Conservation (phyloP, 1,140 invertebrate species). For the Zelostemma sp. region DNA sequence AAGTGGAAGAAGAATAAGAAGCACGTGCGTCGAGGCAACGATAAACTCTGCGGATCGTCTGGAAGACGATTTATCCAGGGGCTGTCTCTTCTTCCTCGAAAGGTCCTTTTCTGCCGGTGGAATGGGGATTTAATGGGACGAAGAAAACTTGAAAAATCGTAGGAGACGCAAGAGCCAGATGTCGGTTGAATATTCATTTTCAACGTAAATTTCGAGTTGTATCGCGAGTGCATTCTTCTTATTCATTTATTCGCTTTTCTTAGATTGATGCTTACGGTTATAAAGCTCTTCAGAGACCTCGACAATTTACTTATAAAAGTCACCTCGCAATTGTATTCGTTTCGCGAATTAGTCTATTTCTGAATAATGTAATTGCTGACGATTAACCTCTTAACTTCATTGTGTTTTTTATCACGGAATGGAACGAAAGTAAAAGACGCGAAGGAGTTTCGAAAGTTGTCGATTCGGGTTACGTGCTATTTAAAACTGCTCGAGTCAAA, state of each 20-base stretch:
- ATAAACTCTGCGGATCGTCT: slow-evolving; percentile 8
- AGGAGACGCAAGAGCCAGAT: slow-evolving; percentile 16
- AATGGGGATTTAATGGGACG: slow-evolving; percentile 19
- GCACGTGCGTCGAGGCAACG: slow-evolving; percentile 4
- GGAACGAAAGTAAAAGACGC: background rate
- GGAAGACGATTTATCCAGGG: slow-evolving; percentile 11
- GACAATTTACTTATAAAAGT: background rate
- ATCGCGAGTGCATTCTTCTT: slow-evolving; percentile 1
- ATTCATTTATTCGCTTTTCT: slow-evolving; percentile 8
- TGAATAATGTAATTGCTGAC: background rate
- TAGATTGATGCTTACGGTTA: background rate
- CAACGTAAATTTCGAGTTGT: slow-evolving; percentile 2
- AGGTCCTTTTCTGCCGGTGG: slow-evolving; percentile 5
- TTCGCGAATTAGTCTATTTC: background rate
- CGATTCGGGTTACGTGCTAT: no score
- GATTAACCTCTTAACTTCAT: slow-evolving; percentile 2
- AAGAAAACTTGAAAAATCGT: slow-evolving; percentile 24
- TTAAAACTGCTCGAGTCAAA: background rate
- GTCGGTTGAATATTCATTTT: slow-evolving; percentile 26
- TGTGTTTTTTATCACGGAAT: no score
- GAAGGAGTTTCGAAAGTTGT: background rate
- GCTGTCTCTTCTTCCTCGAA: slow-evolving; percentile 3
- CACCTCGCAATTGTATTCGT: background rate
- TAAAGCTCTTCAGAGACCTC: slow-evolving; percentile 3
- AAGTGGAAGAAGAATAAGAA: background rate